These are phyloP conservation scores for Adoxophyes honmai DNA, from an alignment of 1,140 invertebrate genomes.

Conservation along the genomic window DNA sequence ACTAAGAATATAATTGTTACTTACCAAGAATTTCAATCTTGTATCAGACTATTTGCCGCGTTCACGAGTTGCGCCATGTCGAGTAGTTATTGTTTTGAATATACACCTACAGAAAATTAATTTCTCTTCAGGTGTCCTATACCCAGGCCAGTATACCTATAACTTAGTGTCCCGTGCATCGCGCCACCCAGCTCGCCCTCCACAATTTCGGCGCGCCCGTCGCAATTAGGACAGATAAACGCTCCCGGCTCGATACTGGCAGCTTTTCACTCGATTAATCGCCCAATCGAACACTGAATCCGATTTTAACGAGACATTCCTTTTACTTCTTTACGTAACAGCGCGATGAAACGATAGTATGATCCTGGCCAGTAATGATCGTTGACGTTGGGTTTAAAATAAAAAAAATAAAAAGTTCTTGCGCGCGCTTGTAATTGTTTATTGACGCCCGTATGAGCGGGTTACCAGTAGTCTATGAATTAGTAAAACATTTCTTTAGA, in stretches of 20 bases:
- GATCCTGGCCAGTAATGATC: constrained; percentile 26
- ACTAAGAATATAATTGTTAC: too few relatives aligned
- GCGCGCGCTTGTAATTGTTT: neutral
- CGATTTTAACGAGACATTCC: constrained; percentile 61
- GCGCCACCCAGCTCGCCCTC: constrained; percentile 53
- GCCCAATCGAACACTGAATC: constrained; percentile 57
- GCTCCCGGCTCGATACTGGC: constrained; percentile 57
- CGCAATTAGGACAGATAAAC: constrained; percentile 72
- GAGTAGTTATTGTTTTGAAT: too few relatives aligned
- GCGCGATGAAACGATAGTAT: constrained; percentile 47
- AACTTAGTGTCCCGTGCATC: constrained; percentile 27
- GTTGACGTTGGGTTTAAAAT: neutral
- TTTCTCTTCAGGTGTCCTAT: too few relatives aligned
- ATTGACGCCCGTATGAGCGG: constrained; percentile 51
- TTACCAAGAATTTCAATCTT: too few relatives aligned
- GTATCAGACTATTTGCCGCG: too few relatives aligned
- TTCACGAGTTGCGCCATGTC: too few relatives aligned
- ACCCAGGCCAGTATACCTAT: too few relatives aligned
- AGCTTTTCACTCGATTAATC: constrained; percentile 65
- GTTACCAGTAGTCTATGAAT: constrained; percentile 49
- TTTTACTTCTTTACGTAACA: constrained; percentile 60
- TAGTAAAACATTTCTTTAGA: constrained; percentile 43
- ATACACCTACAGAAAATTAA: too few relatives aligned
- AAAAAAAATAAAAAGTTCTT: neutral
- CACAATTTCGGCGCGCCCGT: constrained; percentile 60